Evolutionary conservation across 2,888 invertebrate genomes (phyloP).

Genomic region (Anaspis maculata): DNA sequence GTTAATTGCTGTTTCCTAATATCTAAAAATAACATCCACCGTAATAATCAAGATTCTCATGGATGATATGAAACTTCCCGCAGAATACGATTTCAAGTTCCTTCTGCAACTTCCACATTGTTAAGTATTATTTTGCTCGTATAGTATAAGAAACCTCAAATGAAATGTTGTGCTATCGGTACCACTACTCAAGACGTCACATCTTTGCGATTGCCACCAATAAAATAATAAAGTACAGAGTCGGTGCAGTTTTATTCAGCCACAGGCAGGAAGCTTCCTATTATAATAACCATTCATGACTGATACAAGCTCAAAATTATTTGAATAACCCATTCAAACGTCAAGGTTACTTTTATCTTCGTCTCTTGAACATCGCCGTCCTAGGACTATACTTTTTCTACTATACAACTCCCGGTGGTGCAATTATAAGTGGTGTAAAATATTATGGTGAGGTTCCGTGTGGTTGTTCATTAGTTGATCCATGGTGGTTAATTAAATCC

Average conservation of each 20-base stretch:
- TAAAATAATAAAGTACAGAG: constrained; percentile 9
- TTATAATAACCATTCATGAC: constrained; percentile 31
- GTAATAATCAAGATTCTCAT: too few relatives aligned
- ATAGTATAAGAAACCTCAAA: too few relatives aligned
- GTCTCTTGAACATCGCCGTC: constrained; percentile 6
- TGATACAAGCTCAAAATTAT: constrained; percentile 29
- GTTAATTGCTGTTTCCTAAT: too few relatives aligned
- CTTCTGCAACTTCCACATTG: too few relatives aligned
- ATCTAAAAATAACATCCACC: too few relatives aligned
- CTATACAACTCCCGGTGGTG: too few relatives aligned
- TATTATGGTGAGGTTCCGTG: too few relatives aligned
- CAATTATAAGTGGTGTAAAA: too few relatives aligned
- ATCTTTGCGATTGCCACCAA: background rate
- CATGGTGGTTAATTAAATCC: background rate
- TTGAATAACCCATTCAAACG: constrained; percentile 21
- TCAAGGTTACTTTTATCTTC: constrained; percentile 26
- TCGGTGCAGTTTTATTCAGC: constrained; percentile 12
- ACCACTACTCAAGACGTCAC: background rate
- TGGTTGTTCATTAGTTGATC: background rate
- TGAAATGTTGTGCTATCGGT: too few relatives aligned
- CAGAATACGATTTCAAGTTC: too few relatives aligned
- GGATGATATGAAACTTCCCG: too few relatives aligned
- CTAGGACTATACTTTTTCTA: background rate
- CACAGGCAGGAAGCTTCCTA: constrained; percentile 35
- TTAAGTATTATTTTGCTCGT: too few relatives aligned